Evolutionary conservation across 2,113 vertebrate species (phyloP).

Genomic region (Dryoscopus gambensis): DNA sequence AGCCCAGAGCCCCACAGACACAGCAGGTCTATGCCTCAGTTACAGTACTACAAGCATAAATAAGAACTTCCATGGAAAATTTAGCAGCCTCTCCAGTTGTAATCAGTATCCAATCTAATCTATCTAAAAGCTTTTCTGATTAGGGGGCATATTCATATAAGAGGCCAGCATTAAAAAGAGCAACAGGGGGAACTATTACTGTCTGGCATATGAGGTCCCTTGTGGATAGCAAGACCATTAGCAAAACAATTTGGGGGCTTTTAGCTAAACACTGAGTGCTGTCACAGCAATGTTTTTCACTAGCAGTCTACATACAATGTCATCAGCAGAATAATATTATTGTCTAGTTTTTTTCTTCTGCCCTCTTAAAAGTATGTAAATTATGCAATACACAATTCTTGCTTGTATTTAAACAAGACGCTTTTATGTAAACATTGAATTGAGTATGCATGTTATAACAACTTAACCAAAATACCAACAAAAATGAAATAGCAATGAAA

Average conservation of each 20-base stretch:
- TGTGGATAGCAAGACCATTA: constrained; percentile 22
- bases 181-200: neutral
- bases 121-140: constrained; percentile 46
- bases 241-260: constrained; percentile 14
- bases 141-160: constrained; percentile 21
- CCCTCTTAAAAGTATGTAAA: neutral
- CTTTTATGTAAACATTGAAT: neutral
- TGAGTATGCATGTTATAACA: neutral
- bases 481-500: neutral
- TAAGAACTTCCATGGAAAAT: neutral
- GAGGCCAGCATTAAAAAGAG: constrained; percentile 3
- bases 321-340: neutral
- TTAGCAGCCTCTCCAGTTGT: neutral
- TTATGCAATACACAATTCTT: neutral
- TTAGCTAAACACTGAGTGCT: neutral
- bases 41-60: neutral
- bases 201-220: neutral
- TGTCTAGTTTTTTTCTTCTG: neutral
- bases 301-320: neutral
- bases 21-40: neutral
- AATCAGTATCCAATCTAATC: constrained; percentile 17
- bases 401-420: neutral
- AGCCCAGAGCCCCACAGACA: neutral
- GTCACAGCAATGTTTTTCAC: neutral
- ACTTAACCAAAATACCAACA: neutral